Percentiles rank a stretch among this genome's conserved stretches.
phyloP scores from a whole-genome alignment of 2,797 vertebrate genomes.

The Neopelma chrysocephalum region DNA sequence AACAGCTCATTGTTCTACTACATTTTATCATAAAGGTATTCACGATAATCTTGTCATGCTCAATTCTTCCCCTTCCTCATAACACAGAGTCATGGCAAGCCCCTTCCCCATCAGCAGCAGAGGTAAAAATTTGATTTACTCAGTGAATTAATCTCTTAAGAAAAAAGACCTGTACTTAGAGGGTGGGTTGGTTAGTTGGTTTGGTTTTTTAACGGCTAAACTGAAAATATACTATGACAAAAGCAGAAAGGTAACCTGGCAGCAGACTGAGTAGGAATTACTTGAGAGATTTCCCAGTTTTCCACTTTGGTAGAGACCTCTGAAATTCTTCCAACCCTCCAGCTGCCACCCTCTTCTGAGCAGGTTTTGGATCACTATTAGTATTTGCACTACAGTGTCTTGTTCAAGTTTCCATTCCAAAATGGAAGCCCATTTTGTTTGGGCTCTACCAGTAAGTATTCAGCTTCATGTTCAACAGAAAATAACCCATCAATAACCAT shows the following conservation, averaged over 20 bases:
- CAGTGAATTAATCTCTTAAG: neutral
- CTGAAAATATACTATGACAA: neutral
- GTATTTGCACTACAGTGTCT: neutral
- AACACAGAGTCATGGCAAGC: neutral
- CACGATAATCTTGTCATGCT: neutral
- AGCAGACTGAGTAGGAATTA: neutral
- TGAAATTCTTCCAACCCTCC: neutral
- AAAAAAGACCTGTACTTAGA: neutral
- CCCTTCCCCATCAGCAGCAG: neutral
- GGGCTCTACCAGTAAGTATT: neutral
- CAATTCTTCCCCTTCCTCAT: neutral
- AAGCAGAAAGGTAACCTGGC: neutral
- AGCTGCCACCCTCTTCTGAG: neutral
- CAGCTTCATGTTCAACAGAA: neutral
- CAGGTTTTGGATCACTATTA: neutral
- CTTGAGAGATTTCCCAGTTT: neutral
- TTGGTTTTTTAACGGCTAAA: neutral
- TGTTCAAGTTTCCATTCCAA: neutral
- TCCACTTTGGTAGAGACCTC: neutral
- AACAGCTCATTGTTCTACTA: neutral
- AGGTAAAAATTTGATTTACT: neutral
- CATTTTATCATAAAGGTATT: neutral
- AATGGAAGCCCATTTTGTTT: neutral
- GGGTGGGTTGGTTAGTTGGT: neutral
- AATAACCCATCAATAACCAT: neutral